Conservation (phyloP, 2,113 vertebrate genomes). For the Sisor rabdophorus region DNA sequence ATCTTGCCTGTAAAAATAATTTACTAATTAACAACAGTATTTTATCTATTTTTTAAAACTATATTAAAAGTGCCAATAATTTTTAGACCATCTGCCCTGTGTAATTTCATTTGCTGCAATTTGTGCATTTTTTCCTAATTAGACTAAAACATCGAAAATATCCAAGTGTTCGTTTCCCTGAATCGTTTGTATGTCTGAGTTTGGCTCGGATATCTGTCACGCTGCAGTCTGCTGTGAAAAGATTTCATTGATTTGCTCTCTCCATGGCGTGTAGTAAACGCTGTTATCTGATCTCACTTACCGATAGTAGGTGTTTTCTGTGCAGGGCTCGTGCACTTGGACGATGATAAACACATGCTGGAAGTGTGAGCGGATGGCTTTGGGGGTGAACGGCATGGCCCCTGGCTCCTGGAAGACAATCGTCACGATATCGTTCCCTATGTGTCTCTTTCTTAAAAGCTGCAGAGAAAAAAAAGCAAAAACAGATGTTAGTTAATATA, state of each 20-base stretch:
- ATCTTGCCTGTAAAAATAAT: background rate
- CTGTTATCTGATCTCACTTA: slow-evolving; percentile 48
- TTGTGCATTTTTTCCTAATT: slow-evolving; percentile 3
- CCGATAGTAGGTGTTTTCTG: slow-evolving; percentile 80
- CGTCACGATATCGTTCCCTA: slow-evolving; percentile 89
- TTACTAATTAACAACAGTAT: background rate
- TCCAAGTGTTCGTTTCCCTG: background rate
- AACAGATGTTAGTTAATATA: background rate
- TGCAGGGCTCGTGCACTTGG: slow-evolving; percentile 74
- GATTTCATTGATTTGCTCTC: background rate
- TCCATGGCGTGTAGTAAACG: background rate
- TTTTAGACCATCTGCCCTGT: background rate
- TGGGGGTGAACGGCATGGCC: slow-evolving; percentile 81
- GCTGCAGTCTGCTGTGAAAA: background rate
- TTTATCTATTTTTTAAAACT: too few relatives aligned
- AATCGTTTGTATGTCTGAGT: background rate
- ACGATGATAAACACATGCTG: slow-evolving; percentile 88
- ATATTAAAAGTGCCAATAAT: background rate
- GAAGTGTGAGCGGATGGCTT: slow-evolving; percentile 86
- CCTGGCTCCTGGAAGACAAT: slow-evolving; percentile 89
- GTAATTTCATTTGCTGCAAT: background rate
- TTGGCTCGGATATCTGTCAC: background rate
- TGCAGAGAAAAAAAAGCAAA: slow-evolving; percentile 49
- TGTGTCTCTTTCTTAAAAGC: slow-evolving; percentile 86
- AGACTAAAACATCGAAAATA: background rate